These are phyloP conservation scores for Labeo rohita DNA, from an alignment of 2,113 vertebrate genomes.

Conservation along the genomic window DNA sequence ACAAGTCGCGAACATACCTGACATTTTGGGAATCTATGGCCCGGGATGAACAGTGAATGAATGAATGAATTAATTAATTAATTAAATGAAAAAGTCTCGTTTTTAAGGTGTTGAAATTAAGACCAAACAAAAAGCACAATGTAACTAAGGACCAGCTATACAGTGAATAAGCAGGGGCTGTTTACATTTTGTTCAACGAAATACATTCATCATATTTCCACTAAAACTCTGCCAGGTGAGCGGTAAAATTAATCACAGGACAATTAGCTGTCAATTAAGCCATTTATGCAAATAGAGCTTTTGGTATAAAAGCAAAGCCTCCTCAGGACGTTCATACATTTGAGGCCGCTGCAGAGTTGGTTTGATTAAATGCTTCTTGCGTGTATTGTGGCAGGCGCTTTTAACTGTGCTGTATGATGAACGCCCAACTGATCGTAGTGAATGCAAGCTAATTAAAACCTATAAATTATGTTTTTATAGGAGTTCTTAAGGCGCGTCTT, in stretches of 20 bases:
- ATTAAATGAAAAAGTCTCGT: no score
- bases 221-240: not conserved
- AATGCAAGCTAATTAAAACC: slow-evolving; percentile 93
- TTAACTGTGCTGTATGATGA: slow-evolving; percentile 85
- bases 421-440: slow-evolving; percentile 88
- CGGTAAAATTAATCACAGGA: slow-evolving; percentile 83
- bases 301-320: slow-evolving; percentile 45
- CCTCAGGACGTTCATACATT: not conserved
- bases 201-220: slow-evolving; percentile 48
- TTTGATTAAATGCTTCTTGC: slow-evolving; percentile 88
- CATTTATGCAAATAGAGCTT: slow-evolving; percentile 84
- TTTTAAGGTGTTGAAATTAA: not conserved
- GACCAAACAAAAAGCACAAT: not conserved
- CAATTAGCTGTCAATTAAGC: slow-evolving; percentile 89
- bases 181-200: slow-evolving; percentile 2
- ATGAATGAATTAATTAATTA: no score
- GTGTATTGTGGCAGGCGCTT: slow-evolving; percentile 85
- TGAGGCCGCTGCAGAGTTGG: slow-evolving; percentile 37
- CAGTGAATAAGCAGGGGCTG: not conserved
- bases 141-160: not conserved
- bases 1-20: not conserved
- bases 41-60: no score
- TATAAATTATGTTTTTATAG: slow-evolving; percentile 89
- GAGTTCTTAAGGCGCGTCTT: slow-evolving; percentile 83
- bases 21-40: not conserved